Evolutionary conservation across 2,113 vertebrate species (phyloP), one percentile per base, ranked within the genome.

Genomic region (Holacanthus passer): DNA sequence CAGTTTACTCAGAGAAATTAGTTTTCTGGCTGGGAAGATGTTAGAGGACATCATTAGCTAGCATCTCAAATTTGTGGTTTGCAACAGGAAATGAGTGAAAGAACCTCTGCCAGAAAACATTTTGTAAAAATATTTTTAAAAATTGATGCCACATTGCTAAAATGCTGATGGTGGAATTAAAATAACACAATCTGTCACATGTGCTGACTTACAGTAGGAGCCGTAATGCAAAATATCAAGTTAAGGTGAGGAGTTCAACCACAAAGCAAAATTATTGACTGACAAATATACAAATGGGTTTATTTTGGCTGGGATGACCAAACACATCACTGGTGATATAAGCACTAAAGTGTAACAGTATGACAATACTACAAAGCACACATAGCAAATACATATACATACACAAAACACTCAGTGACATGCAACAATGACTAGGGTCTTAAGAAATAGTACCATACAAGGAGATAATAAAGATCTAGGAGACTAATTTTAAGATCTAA

Each of bases 321-420:
- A 77, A 84, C 75, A 89, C 78, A 91, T 86, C 60, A 88, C 59
- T 73, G 53, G n/a, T 79, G 73, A 84, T 45, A 82, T 79, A 77
- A 85, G 11, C 55, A 81, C 73, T 64, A 45, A 79, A 69, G 31
- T 60, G 53, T 82, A 90, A 89, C 72, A 84, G 60, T 60, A 63
- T 78, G 78, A 62, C 66, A 76, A 69, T 58, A 84, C 55, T 76
- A 52, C 52, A 80, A 84, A 91, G 41, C 13, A 3, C 73, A 63
- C 70, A 82, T 60, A 87, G 43, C n/a, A 87, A 77, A 74, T 82
- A 91, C 70, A 82, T 64, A 64, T 63, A 84, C 68, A 81, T 60
- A 91, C 71, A 89, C 83, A 79, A 79, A 69, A 85, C 81, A 80
- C 39, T 78, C 78, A 55, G 72, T 90, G 72, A 91, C 90, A 90